Conservation (phyloP, 2,797 vertebrate genomes). For the Argya squamiceps region DNA sequence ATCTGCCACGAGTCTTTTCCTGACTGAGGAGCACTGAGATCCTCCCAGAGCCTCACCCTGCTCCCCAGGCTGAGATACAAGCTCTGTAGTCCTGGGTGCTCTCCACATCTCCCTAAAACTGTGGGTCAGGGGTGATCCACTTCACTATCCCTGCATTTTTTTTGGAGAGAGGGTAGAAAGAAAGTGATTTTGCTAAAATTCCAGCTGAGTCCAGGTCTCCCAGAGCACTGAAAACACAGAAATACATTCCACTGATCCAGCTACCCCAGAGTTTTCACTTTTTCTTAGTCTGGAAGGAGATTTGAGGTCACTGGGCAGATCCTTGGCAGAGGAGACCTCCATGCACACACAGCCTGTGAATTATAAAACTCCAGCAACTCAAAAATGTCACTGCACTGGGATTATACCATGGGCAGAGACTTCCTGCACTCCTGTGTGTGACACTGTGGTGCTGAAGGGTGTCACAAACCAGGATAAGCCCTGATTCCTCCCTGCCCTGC, state of each 20-base stretch:
- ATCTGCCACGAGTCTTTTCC: background rate
- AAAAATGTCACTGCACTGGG: background rate
- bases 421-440: too few species aligned
- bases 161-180: background rate
- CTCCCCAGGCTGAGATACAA: background rate
- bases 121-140: background rate
- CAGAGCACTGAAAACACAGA: background rate
- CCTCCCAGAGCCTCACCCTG: background rate
- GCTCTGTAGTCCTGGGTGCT: background rate
- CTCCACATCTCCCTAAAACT: background rate
- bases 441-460: fast-evolving
- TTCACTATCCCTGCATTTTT: background rate
- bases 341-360: background rate
- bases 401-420: fast-evolving
- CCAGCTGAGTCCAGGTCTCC: background rate
- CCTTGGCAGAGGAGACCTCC: background rate
- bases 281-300: background rate
- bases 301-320: background rate
- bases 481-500: background rate
- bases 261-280: fast-evolving
- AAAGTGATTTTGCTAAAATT: background rate
- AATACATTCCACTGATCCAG: fast-evolving
- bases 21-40: background rate
- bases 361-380: fast-evolving
- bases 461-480: background rate